Evolutionary conservation across 2,888 invertebrate genomes (phyloP), one percentile per base, ranked within the genome.

Genomic region (Dendrolimus houi): DNA sequence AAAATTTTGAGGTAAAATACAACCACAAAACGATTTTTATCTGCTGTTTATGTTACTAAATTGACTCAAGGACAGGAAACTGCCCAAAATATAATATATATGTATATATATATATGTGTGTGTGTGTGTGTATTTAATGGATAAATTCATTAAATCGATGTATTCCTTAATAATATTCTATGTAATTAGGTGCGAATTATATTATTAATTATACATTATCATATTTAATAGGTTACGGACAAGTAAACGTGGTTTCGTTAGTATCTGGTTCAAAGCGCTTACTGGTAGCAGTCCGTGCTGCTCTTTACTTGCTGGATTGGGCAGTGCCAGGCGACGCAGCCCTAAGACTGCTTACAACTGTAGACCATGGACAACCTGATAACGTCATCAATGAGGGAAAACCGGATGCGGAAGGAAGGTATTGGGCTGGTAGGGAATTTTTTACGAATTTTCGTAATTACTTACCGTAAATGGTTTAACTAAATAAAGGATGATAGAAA

Each of bases 301-400:
- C 79, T 1, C 66, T 93, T 9, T 86, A 83, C 57, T 64, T 90
- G 3, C 65, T 92, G 54, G 90, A 89, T 62, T 92, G 92, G 92
- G 76, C 75, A 41, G 77, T 85, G 8, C 59, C 68, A 0, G 89
- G 85, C 1, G 83, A 88, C 62, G 67, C 70, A 0, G 77, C 82
- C 0, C 64, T 88, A 9, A 74, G 87, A 0, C 73, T 81, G 0
- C 67, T 88, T 2, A 69, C 77, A 1, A 73, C 79, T 0, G 59
- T 87, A 1, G 87, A 87, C 64, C 56, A 71, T 0, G 86, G 87
- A 0, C 58, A 71, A 53, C 87, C 87, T 0, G 85, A 85, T 57
- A 87, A 88, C 59, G 77, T 93, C 60, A 92, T 94, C 66, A 95
- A 94, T 66, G 94, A 94, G 69, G 95, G 93, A 10, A 95, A 94